Conservation (phyloP, 2,797 vertebrate species). For the Vultur gryphus region DNA sequence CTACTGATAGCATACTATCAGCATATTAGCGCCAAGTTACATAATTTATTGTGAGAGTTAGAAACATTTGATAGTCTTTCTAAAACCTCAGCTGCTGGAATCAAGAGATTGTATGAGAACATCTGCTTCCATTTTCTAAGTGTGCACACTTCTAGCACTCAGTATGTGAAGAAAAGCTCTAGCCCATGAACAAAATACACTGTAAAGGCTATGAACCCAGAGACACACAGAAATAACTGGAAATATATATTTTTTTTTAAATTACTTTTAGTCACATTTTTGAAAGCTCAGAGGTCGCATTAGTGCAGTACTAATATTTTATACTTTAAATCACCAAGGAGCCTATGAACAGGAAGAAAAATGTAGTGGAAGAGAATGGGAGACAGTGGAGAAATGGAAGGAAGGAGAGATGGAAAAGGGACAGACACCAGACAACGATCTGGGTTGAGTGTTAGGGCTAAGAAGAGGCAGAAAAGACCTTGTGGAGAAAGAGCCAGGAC, state of each 20-base stretch:
- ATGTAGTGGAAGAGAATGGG: not conserved
- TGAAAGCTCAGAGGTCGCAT: not conserved
- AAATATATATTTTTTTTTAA: not conserved
- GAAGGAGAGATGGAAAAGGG: not conserved
- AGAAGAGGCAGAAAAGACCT: not conserved
- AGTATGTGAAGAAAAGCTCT: not conserved
- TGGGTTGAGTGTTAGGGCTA: not conserved
- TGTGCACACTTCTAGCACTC: not conserved
- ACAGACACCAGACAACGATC: not conserved
- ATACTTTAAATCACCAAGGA: not conserved
- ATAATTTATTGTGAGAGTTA: slow-evolving; percentile 21
- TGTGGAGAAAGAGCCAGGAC: not conserved
- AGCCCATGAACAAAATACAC: not conserved
- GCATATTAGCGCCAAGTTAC: slow-evolving; percentile 4
- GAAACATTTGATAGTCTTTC: slow-evolving; percentile 15
- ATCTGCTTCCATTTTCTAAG: slow-evolving; percentile 26
- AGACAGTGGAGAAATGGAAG: not conserved
- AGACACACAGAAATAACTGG: not conserved
- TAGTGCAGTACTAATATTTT: not conserved
- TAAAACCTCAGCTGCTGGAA: slow-evolving; percentile 47
- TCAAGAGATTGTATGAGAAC: slow-evolving; percentile 25
- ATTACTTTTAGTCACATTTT: not conserved
- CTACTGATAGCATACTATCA: not conserved
- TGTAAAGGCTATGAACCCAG: not conserved
- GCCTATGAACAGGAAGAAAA: not conserved